phyloP scores from a whole-genome alignment of 2,888 invertebrate species.

The Parnassius apollo region DNA sequence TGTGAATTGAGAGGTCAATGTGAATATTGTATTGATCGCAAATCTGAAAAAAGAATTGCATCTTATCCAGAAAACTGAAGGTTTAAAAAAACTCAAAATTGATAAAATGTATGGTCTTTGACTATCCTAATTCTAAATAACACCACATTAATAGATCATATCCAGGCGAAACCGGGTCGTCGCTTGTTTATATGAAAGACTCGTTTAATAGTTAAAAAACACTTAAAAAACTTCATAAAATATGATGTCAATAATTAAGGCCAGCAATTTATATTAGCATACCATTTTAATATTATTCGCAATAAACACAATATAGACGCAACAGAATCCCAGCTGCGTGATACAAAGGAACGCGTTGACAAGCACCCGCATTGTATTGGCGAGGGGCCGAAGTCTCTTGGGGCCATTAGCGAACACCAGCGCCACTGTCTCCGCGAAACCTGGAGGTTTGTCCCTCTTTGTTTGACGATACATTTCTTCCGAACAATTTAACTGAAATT shows the following conservation, averaged over 20 bases:
- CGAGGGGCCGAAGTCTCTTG: slow-evolving; percentile 79
- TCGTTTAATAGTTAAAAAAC: no score
- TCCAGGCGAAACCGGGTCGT: no score
- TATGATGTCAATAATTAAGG: not conserved
- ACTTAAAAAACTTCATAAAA: slow-evolving; percentile 3
- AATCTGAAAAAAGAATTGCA: slow-evolving; percentile 76
- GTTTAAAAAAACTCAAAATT: no score
- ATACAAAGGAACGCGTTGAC: slow-evolving; percentile 94
- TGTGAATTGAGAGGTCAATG: slow-evolving; percentile 85
- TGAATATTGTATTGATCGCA: slow-evolving; percentile 83
- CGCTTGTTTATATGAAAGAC: no score
- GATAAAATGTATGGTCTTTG: no score
- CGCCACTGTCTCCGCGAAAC: slow-evolving; percentile 92
- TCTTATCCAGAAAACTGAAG: no score
- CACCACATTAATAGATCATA: no score
- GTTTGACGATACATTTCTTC: slow-evolving; percentile 83
- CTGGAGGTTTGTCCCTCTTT: slow-evolving; percentile 80
- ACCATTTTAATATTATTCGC: slow-evolving; percentile 92
- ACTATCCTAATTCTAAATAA: no score
- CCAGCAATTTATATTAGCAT: slow-evolving; percentile 21
- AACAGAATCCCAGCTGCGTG: slow-evolving; percentile 99
- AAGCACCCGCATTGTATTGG: slow-evolving; percentile 83
- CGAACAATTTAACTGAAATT: slow-evolving; percentile 83
- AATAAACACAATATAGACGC: slow-evolving; percentile 97
- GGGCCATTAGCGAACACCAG: slow-evolving; percentile 90